phyloP scores from a whole-genome alignment of 2,888 invertebrate genomes.

The Nemapogon koenigi region DNA sequence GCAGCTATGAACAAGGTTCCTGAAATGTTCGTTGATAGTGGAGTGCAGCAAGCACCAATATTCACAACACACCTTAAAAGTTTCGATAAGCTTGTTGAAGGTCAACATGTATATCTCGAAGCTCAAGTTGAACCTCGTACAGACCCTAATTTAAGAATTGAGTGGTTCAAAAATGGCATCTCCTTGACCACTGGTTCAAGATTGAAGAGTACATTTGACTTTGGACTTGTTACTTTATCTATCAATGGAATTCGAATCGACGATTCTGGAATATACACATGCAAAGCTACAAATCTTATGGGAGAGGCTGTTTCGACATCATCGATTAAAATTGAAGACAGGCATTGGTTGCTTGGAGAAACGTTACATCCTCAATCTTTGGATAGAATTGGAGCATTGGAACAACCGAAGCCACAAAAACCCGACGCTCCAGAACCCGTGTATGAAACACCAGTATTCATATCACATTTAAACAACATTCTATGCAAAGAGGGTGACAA shows the following conservation, averaged over 20 bases:
- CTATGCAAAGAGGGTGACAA: slow-evolving; percentile 87
- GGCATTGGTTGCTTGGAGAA: slow-evolving; percentile 86
- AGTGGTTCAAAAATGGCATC: slow-evolving; percentile 94
- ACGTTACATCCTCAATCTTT: slow-evolving; percentile 89
- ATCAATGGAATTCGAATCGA: slow-evolving; percentile 86
- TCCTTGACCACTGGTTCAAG: slow-evolving; percentile 87
- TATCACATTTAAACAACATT: slow-evolving; percentile 89
- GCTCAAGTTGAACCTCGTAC: slow-evolving; percentile 91
- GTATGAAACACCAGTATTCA: slow-evolving; percentile 88
- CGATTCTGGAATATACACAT: slow-evolving; percentile 95
- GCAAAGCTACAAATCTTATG: slow-evolving; percentile 89
- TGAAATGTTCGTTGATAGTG: slow-evolving; percentile 84
- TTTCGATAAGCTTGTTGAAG: slow-evolving; percentile 83
- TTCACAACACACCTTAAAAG: slow-evolving; percentile 91
- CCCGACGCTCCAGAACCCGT: slow-evolving; percentile 76
- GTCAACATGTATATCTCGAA: slow-evolving; percentile 85
- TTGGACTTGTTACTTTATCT: slow-evolving; percentile 92
- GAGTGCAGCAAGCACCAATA: slow-evolving; percentile 92
- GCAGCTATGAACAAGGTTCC: slow-evolving; percentile 91
- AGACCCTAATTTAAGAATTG: slow-evolving; percentile 85
- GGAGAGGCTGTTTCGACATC: slow-evolving; percentile 96
- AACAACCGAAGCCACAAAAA: slow-evolving; percentile 75
- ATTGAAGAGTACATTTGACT: slow-evolving; percentile 93
- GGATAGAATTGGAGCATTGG: slow-evolving; percentile 84
- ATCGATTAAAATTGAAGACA: slow-evolving; percentile 86